Base-by-base conservation (phyloP, 2,888 invertebrate genomes). In the Sarcophaga rosellei region DNA sequence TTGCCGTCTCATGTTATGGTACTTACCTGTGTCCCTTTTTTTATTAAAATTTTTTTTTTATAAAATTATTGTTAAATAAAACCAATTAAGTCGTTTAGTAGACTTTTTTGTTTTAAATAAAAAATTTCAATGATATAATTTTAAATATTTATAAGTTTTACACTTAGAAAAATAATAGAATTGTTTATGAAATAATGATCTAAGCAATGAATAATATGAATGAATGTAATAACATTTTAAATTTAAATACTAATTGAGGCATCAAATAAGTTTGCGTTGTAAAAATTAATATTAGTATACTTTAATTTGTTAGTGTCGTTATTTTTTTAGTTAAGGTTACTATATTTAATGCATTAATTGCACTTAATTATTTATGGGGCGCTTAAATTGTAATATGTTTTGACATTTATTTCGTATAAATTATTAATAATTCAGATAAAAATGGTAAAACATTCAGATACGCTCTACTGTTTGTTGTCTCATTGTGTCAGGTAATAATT, bases 81-180 rank as follows among this genome's bases (percentile, higher is more conserved):
- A 78, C 57, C 69, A 85, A 78, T 79, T 53, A 17, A 53, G 53
- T 81, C 15, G 73, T 77, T 82, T n/a, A 66, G 53, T 53, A 73
- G 57, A 59, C 25, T 79, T 44, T 35, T 75, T 47, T 79, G 23
- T 59, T 61, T 35, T 73, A 57, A 23, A 45, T 62, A 73, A 76
- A 53, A 12, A 53, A 17, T 73, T 65, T 73, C 65, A 66, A 81
- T 59, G 65, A 53, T 12, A 53, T 12, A 53, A 53, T 4, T 53
- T 53, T 53, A 17, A 12, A 15, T 53, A 15, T 12, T 53, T 53
- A 15, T 53, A 15, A 12, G 53, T 65, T 44, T 84, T 75, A 84
- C 75, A 84, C 79, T 89, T 74, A 85, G 63, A 86, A 89, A 88
- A 76, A 12, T 57, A 87, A 88, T 86, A 88, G 85, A 87, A 87